Evolutionary conservation across 2,113 vertebrate species (phyloP).

Genomic region (Etheostoma spectabile): DNA sequence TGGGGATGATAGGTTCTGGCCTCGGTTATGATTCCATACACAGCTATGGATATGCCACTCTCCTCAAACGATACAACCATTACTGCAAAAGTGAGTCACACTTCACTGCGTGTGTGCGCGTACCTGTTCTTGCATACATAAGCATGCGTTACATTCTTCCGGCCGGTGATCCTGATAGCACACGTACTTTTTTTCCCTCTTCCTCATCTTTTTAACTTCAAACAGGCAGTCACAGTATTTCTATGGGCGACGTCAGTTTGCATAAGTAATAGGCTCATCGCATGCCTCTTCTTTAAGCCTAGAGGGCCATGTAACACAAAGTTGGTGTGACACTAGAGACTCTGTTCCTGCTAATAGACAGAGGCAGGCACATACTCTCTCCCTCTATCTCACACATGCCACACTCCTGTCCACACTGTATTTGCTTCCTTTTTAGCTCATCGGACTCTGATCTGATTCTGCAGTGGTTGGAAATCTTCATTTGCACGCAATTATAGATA

Average conservation of each 20-base stretch:
- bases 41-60: conserved; percentile 32
- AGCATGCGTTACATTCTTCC: conserved; percentile 32
- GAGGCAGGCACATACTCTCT: conserved; percentile 37
- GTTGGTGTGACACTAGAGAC: conserved; percentile 48
- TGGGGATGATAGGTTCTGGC: conserved; percentile 72
- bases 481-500: conserved; percentile 49
- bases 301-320: conserved; percentile 36
- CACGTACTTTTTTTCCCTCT: not conserved
- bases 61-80: conserved; percentile 49
- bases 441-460: conserved; percentile 54
- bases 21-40: conserved; percentile 60
- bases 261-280: conserved; percentile 66
- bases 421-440: conserved; percentile 45
- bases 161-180: conserved; percentile 6
- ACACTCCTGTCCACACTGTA: conserved; percentile 12
- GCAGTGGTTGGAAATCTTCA: conserved; percentile 29
- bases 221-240: conserved; percentile 38
- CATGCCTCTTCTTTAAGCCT: conserved; percentile 46
- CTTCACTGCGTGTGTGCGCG: conserved; percentile 3
- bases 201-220: conserved; percentile 2
- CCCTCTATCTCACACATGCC: conserved; percentile 20
- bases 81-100: conserved; percentile 42
- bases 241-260: conserved; percentile 46
- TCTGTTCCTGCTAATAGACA: conserved; percentile 31
- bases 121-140: conserved; percentile 47